These are phyloP conservation scores for Cotesia congregata DNA, from an alignment of 2,888 invertebrate species.

Conservation along the genomic window DNA sequence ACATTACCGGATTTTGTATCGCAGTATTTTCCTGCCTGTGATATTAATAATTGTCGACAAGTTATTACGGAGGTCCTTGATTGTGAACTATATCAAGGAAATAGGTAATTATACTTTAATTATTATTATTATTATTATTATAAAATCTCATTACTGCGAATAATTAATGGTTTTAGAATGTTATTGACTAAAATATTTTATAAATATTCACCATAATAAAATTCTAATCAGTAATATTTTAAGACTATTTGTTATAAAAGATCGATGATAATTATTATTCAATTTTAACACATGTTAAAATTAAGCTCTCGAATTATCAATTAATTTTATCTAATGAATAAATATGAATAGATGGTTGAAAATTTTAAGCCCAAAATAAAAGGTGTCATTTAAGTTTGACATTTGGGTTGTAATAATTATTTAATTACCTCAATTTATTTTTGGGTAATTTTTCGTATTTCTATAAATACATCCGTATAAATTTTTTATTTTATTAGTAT, in stretches of 20 bases:
- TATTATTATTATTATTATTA: background rate
- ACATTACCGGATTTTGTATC: constrained; percentile 85
- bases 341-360: background rate
- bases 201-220: too few species aligned
- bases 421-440: background rate
- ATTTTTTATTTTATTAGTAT: background rate
- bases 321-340: background rate
- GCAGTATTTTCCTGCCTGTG: constrained; percentile 84
- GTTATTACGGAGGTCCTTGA: constrained; percentile 83
- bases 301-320: background rate
- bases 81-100: constrained; percentile 85
- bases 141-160: background rate
- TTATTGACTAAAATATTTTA: too few species aligned
- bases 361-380: background rate
- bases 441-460: background rate
- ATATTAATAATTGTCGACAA: constrained; percentile 82
- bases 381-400: background rate
- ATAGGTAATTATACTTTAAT: constrained; percentile 77
- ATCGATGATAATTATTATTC: too few species aligned
- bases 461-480: background rate
- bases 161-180: constrained; percentile 17
- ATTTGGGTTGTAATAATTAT: background rate
- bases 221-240: too few species aligned
- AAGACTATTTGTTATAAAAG: too few species aligned
- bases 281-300: too few species aligned